Evolutionary conservation across 2,888 invertebrate species (phyloP), one percentile per base, ranked within the genome.

Genomic region (Agelastica alni): DNA sequence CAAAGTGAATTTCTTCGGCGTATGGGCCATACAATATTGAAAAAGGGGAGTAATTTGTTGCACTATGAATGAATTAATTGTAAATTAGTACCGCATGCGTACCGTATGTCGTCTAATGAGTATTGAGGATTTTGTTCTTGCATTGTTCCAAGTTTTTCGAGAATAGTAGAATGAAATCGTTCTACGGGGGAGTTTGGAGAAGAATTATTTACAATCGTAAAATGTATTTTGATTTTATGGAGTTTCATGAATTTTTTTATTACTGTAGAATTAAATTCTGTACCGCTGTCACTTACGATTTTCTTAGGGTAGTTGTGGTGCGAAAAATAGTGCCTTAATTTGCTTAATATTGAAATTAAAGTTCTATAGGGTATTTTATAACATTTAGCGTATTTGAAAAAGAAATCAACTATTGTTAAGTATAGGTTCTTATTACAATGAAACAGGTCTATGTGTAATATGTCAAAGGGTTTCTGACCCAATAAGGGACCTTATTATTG

Each of bases 401-500:
- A 22, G 2, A 4, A 42, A n/a, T 20, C 2, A 3, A 26, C 5
- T 10, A 42, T 18, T 26, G 22, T 42, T 2, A 12, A 26, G 13
- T 26, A 42, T 3, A 42, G 6, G 26, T 22, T 42, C 13, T 26
- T 42, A 10, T 26, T 22, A n/a, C 41, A 41, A 22, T 42, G 42
- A 2, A 42, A 12, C 26, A 28, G 5, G 13, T 42, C 42, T 14
- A 42, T 28, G 16, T 43, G 43, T 12, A 28, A 9, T 16, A 37
- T 37, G n/a, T 37, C 4, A 37, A 30, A 43, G 14, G 28, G 43
- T 28, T 43, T 43, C 12, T 41, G 41, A 12, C 5, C 26, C n/a
- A 41, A 18, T 6, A 26, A n/a, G 3, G 41, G 26, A 4, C 41
- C 41, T 41, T n/a, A 26, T n/a, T n/a, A n/a, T 41, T 43, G 43